Evolutionary conservation across 2,797 vertebrate genomes (phyloP).

Genomic region (Cirrhinus mrigala): DNA sequence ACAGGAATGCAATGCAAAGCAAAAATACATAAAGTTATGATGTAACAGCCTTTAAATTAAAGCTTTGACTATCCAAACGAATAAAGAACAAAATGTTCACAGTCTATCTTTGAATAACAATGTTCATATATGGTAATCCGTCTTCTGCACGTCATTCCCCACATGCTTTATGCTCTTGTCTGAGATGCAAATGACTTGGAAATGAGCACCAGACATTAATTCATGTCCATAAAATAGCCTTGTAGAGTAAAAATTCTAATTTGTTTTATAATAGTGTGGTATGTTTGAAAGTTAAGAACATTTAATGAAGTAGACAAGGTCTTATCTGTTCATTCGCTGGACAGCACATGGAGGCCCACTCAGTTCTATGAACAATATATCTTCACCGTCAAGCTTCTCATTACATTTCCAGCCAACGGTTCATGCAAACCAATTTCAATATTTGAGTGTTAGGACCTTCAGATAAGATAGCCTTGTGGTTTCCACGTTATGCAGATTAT

Average conservation of each 20-base stretch:
- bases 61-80: not conserved
- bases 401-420: not conserved
- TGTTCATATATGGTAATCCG: not conserved
- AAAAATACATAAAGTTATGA: not conserved
- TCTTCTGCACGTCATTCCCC: not conserved
- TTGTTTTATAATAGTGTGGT: not conserved
- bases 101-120: slow-evolving; percentile 5
- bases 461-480: not conserved
- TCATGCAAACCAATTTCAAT: slow-evolving; percentile 21
- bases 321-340: slow-evolving; percentile 16
- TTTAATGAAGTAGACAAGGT: slow-evolving; percentile 13
- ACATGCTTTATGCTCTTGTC: not conserved
- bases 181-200: not conserved
- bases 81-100: not conserved
- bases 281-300: slow-evolving; percentile 20
- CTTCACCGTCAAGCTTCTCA: not conserved
- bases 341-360: not conserved
- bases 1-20: not conserved
- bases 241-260: not conserved
- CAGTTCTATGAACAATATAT: slow-evolving; percentile 1
- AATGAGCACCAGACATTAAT: slow-evolving; percentile 6
- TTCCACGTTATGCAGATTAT: slow-evolving; percentile 26
- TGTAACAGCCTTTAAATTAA: not conserved
- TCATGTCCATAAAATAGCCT: not conserved
- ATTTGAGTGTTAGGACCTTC: slow-evolving; percentile 22